These are phyloP conservation scores for Tubulanus polymorphus DNA, from an alignment of 2,888 invertebrate species.

Conservation along the genomic window DNA sequence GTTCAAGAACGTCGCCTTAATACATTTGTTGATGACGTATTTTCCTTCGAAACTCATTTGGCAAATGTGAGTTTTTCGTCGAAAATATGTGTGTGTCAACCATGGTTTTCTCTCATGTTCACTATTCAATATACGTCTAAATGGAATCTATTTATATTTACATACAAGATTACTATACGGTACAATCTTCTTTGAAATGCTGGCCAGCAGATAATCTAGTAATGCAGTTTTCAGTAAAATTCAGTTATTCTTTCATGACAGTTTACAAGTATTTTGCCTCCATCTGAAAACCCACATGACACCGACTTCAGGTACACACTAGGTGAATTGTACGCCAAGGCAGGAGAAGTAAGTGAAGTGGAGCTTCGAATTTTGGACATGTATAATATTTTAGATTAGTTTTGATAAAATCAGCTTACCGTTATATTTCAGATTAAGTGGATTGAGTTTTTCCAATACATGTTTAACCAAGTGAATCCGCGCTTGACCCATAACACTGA, in stretches of 20 bases:
- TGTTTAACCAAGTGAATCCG: constrained; percentile 41
- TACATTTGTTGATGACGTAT: constrained; percentile 38
- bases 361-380: background rate
- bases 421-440: constrained; percentile 33
- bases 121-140: too few species aligned
- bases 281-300: constrained; percentile 26
- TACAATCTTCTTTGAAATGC: too few species aligned
- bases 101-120: too few species aligned
- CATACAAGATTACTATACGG: too few species aligned
- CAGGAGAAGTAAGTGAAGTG: constrained; percentile 23
- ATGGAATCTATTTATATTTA: too few species aligned
- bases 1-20: constrained; percentile 25
- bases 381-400: background rate
- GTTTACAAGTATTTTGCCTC: constrained; percentile 27
- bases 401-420: background rate
- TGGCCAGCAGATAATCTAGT: too few species aligned
- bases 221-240: background rate
- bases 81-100: too few species aligned
- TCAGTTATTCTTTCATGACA: constrained; percentile 12
- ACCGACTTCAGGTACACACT: constrained; percentile 27
- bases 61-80: constrained; percentile 38
- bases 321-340: constrained; percentile 20
- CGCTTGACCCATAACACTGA: constrained; percentile 57
- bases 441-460: constrained; percentile 27
- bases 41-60: constrained; percentile 29